These are phyloP conservation scores for Mesochorus sp. DNA, from an alignment of 2,888 invertebrate species.

Conservation along the genomic window DNA sequence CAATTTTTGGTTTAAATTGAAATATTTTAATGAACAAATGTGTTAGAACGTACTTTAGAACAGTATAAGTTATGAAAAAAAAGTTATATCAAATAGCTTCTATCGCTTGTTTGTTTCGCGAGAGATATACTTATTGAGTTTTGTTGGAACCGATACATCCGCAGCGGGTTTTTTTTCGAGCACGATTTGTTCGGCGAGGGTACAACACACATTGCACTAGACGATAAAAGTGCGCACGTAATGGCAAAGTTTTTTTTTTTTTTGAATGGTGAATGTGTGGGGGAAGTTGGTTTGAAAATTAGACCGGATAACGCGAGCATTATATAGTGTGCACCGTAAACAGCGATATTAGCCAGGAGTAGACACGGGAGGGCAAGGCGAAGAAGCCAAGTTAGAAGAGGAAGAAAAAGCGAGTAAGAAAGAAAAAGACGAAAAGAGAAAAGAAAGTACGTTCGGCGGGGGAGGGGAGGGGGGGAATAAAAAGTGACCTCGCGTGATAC, in stretches of 20 bases:
- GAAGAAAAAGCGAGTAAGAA: constrained; percentile 7
- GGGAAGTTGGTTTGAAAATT: constrained; percentile 42
- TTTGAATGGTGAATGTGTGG: no score
- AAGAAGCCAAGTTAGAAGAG: constrained; percentile 50
- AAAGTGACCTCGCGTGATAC: constrained; percentile 79
- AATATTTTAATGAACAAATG: no score
- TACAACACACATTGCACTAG: no score
- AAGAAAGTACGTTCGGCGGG: constrained; percentile 66
- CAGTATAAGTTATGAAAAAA: no score
- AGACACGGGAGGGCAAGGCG: constrained; percentile 8
- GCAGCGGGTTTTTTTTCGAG: no score
- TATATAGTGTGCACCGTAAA: constrained; percentile 15
- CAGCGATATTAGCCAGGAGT: constrained; percentile 1
- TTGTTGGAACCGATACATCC: no score
- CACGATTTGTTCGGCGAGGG: no score
- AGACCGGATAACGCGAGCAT: constrained; percentile 48
- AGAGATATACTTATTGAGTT: no score
- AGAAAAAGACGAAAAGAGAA: constrained; percentile 65
- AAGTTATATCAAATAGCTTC: no score
- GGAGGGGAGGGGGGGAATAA: constrained; percentile 61
- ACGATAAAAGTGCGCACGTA: not conserved
- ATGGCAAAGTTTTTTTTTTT: constrained; percentile 37
- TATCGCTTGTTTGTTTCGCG: no score
- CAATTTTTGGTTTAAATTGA: no score
- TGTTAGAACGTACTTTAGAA: no score